Evolutionary conservation across 2,888 invertebrate genomes (phyloP).

Genomic region (Pycnomerus fuliginosus): DNA sequence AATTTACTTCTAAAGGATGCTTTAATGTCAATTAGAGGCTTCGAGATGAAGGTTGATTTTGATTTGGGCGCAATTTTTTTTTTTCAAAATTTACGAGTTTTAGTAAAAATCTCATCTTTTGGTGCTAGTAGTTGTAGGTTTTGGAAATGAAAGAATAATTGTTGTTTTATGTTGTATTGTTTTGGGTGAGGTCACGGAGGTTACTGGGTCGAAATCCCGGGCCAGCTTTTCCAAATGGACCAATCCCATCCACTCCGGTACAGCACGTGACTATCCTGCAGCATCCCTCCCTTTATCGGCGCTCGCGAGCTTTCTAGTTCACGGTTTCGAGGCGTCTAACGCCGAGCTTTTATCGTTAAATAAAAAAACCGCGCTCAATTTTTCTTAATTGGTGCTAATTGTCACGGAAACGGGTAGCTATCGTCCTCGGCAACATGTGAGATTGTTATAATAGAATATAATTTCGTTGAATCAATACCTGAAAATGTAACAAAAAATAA

Average conservation of each 20-base stretch:
- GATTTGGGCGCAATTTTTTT: slow-evolving; percentile 1
- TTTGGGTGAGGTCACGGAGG: slow-evolving; percentile 51
- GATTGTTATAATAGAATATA: slow-evolving; percentile 4
- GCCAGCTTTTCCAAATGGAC: slow-evolving; percentile 41
- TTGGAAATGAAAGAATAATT: slow-evolving; percentile 4
- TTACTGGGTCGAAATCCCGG: slow-evolving; percentile 55
- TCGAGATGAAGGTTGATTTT: no score
- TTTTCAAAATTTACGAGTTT: background rate
- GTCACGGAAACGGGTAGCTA: slow-evolving; percentile 22
- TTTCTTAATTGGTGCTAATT: slow-evolving; percentile 21
- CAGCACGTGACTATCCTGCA: slow-evolving; percentile 49
- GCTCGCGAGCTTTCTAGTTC: slow-evolving; percentile 29
- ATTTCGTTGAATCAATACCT: slow-evolving; percentile 4
- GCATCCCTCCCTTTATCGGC: slow-evolving; percentile 48
- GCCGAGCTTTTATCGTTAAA: slow-evolving; percentile 25
- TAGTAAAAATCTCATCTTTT: background rate
- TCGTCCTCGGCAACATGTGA: slow-evolving; percentile 18
- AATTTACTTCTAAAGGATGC: no score
- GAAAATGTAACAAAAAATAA: slow-evolving; percentile 8
- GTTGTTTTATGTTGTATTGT: slow-evolving; percentile 14
- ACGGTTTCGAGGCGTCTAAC: slow-evolving; percentile 23
- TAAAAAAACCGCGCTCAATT: slow-evolving; percentile 9
- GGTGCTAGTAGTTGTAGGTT: background rate
- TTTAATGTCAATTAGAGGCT: no score
- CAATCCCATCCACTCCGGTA: slow-evolving; percentile 43